These are phyloP conservation scores for Brachylomia viminalis DNA, from an alignment of 2,888 invertebrate species.

Conservation along the genomic window DNA sequence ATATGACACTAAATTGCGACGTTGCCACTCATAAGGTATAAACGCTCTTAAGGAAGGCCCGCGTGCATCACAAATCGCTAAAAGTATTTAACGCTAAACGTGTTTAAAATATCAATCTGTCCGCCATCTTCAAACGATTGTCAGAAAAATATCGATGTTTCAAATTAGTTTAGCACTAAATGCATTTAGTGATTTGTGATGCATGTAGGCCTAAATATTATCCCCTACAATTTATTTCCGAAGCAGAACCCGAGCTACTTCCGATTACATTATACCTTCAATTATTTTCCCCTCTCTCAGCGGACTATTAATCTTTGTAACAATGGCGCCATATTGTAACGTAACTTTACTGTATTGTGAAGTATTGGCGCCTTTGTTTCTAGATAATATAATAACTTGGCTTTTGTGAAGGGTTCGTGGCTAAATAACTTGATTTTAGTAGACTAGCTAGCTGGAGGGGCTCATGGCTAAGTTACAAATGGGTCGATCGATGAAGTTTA, in stretches of 20 bases:
- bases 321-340: constrained; percentile 15
- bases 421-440: neutral
- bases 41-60: no score
- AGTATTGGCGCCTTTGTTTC: constrained; percentile 36
- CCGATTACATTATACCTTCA: neutral
- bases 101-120: no score
- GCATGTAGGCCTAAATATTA: no score
- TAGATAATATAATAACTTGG: constrained; percentile 9
- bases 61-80: no score
- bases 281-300: neutral
- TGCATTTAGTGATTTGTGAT: no score
- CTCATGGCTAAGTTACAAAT: neutral
- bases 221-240: neutral
- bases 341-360: constrained; percentile 5
- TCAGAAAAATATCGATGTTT: no score
- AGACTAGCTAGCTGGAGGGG: neutral
- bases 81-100: no score
- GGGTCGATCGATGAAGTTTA: neutral
- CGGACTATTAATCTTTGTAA: constrained; percentile 27
- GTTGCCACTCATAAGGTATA: no score
- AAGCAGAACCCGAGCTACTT: neutral
- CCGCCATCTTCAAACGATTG: no score
- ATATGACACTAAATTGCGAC: no score
- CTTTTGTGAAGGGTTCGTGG: neutral
- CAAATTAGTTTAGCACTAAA: no score